Evolutionary conservation across 2,888 invertebrate species (phyloP).

Genomic region (Hoplodrina blanda): DNA sequence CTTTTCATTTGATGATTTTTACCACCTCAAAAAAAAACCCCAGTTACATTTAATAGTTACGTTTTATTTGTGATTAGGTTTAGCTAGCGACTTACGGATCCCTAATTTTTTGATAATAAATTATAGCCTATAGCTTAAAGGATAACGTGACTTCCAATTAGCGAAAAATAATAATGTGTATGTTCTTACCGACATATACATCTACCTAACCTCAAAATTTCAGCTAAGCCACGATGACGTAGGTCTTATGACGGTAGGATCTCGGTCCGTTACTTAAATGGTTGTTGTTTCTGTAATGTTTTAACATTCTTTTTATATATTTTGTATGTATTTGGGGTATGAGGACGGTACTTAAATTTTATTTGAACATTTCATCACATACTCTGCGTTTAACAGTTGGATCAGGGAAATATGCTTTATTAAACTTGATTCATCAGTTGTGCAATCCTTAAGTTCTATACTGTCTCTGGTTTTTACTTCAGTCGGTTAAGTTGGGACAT

Average conservation of each 20-base stretch:
- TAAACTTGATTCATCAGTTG: background rate
- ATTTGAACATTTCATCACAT: slow-evolving; percentile 25
- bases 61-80: too few relatives aligned
- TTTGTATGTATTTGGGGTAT: slow-evolving; percentile 45
- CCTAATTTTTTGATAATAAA: too few relatives aligned
- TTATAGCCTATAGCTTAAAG: too few relatives aligned
- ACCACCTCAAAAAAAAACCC: too few relatives aligned
- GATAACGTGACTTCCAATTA: too few relatives aligned
- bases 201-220: background rate
- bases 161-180: too few relatives aligned
- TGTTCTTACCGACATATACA: too few relatives aligned
- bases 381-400: background rate
- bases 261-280: slow-evolving; percentile 34
- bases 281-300: slow-evolving; percentile 35
- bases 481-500: background rate
- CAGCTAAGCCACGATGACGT: background rate
- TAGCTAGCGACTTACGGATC: too few relatives aligned
- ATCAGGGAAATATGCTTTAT: background rate
- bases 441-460: too few relatives aligned
- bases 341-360: slow-evolving; percentile 31
- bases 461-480: background rate
- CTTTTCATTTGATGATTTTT: too few relatives aligned
- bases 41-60: too few relatives aligned
- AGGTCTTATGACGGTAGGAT: background rate
- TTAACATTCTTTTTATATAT: slow-evolving; percentile 36